These are phyloP conservation scores for Drosophila flavopinicola DNA, from an alignment of 2,888 invertebrate species.

Conservation along the genomic window DNA sequence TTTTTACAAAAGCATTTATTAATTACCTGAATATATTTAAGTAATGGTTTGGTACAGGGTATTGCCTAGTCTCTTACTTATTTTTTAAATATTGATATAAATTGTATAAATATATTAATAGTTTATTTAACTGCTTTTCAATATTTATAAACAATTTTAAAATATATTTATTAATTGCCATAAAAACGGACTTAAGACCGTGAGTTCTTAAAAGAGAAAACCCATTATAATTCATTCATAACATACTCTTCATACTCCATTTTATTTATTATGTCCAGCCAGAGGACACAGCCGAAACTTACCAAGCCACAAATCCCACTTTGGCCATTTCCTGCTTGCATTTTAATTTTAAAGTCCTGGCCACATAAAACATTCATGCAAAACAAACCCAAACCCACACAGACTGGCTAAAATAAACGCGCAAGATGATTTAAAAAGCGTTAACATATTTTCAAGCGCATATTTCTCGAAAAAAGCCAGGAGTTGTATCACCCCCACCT, in stretches of 20 bases:
- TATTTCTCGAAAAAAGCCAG: conserved; percentile 35
- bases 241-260: conserved; percentile 10
- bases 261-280: conserved; percentile 40
- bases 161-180: no score
- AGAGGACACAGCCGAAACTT: neutral
- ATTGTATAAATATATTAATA: no score
- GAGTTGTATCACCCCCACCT: neutral
- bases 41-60: no score
- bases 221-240: no score
- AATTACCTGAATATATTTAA: no score
- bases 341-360: conserved; percentile 45
- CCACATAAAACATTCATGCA: conserved; percentile 37
- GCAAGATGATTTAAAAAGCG: conserved; percentile 74
- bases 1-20: no score
- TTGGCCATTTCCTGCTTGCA: conserved; percentile 24
- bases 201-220: no score
- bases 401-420: conserved; percentile 22
- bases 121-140: no score
- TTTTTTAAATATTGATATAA: no score
- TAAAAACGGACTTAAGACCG: no score
- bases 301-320: conserved; percentile 28
- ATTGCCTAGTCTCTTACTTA: no score
- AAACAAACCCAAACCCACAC: conserved; percentile 17
- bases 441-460: conserved; percentile 73
- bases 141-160: no score